Evolutionary conservation across 2,797 vertebrate genomes (phyloP).

Genomic region (Australoheros facetus): DNA sequence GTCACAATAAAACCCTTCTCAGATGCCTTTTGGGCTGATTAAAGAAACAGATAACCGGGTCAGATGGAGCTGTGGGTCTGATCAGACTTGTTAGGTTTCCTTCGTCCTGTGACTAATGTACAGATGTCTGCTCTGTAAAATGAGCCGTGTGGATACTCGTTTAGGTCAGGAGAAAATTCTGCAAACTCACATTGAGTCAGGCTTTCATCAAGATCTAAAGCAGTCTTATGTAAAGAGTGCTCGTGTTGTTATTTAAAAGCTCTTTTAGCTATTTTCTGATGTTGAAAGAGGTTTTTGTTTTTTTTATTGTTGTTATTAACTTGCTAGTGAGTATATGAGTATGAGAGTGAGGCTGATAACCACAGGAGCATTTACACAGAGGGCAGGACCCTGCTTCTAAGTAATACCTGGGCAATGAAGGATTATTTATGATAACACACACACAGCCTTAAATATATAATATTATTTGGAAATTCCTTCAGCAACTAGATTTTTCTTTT

Average conservation of each 20-base stretch:
- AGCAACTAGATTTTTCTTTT: conserved; percentile 29
- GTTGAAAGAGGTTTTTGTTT: not conserved
- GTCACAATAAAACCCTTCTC: conserved; percentile 39
- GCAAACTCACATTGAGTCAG: conserved; percentile 15
- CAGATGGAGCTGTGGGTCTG: conserved; percentile 31
- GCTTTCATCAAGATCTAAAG: conserved; percentile 49
- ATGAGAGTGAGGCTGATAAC: not conserved
- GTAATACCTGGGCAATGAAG: conserved; percentile 28
- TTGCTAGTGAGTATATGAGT: not conserved
- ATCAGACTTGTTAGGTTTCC: conserved; percentile 58
- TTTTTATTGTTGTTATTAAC: not conserved
- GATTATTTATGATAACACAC: too few species aligned
- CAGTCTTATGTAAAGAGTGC: not conserved
- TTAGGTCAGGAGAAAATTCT: conserved; percentile 27
- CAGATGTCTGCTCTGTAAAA: conserved; percentile 50
- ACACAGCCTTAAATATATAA: too few species aligned
- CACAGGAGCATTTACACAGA: not conserved
- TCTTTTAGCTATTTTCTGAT: not conserved
- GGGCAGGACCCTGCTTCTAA: not conserved
- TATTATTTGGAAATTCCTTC: too few species aligned
- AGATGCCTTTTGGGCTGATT: conserved; percentile 46
- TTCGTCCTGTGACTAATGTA: conserved; percentile 63
- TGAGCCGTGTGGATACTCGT: conserved; percentile 22
- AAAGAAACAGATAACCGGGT: conserved; percentile 41
- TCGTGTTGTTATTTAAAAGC: not conserved